These are phyloP conservation scores for Melipona quadrifasciata DNA, from an alignment of 1,140 invertebrate genomes.

Conservation along the genomic window DNA sequence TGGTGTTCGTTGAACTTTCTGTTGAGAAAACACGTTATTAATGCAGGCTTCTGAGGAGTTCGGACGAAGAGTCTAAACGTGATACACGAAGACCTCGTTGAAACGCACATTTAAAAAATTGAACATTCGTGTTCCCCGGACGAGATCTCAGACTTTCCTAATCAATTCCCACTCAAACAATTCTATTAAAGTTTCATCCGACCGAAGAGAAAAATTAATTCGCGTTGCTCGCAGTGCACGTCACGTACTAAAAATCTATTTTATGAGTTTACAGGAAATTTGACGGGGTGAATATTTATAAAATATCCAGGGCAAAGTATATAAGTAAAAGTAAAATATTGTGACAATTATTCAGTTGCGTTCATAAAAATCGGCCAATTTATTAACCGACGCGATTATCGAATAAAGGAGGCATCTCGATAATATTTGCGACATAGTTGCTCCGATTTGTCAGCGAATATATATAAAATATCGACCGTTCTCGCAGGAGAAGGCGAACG, in stretches of 20 bases:
- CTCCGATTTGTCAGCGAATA: background rate
- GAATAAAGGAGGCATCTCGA: background rate
- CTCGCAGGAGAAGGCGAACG: background rate
- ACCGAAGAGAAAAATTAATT: background rate
- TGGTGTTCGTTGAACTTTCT: background rate
- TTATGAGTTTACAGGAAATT: no score
- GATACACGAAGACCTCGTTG: background rate
- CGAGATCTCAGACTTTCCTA: no score
- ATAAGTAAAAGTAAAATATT: no score
- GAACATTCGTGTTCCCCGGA: background rate
- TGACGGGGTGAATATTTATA: no score
- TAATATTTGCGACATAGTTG: background rate
- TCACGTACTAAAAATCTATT: no score
- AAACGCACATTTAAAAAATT: no score
- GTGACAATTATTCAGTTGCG: no score
- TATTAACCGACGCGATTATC: background rate
- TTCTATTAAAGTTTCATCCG: background rate
- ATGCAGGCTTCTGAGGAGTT: background rate
- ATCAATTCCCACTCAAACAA: no score
- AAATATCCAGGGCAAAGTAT: no score
- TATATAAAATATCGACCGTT: no score
- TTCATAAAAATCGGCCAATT: background rate
- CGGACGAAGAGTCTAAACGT: background rate
- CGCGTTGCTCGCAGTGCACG: no score
- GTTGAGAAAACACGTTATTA: background rate